Conservation (phyloP, 2,113 vertebrate genomes). For the Archilochus colubris region DNA sequence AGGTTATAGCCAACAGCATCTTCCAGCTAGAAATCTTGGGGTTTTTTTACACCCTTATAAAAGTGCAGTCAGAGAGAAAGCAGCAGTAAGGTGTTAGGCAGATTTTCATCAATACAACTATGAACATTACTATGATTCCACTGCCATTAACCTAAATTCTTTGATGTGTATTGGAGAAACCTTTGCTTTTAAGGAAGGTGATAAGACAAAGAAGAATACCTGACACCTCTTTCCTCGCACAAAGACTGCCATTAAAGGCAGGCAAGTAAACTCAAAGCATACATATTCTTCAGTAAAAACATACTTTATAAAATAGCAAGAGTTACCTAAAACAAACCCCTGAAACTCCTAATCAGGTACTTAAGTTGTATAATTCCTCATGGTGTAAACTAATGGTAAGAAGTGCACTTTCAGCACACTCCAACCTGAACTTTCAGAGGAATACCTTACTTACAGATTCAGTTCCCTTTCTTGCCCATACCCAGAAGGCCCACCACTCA, state of each 20-base stretch:
- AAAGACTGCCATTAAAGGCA: not conserved
- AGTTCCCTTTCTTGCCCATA: not conserved
- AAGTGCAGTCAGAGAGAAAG: not conserved
- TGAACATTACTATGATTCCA: not conserved
- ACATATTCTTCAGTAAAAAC: not conserved
- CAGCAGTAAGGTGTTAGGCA: not conserved
- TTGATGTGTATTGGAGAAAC: not conserved
- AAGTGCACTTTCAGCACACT: not conserved
- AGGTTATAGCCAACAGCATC: not conserved
- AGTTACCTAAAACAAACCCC: not conserved
- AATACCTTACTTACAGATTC: not conserved
- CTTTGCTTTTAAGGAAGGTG: not conserved
- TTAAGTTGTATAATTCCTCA: not conserved
- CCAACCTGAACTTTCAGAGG: not conserved
- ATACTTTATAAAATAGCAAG: not conserved
- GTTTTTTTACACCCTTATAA: not conserved
- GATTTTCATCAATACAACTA: not conserved
- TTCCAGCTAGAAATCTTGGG: not conserved
- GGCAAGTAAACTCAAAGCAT: not conserved
- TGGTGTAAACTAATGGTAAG: not conserved
- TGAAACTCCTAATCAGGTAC: not conserved
- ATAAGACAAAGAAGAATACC: not conserved
- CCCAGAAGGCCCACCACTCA: not conserved
- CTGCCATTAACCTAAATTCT: not conserved
- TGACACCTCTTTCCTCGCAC: not conserved